Conservation (phyloP, 2,797 vertebrate genomes). For the Hippopotamyrus pictus region DNA sequence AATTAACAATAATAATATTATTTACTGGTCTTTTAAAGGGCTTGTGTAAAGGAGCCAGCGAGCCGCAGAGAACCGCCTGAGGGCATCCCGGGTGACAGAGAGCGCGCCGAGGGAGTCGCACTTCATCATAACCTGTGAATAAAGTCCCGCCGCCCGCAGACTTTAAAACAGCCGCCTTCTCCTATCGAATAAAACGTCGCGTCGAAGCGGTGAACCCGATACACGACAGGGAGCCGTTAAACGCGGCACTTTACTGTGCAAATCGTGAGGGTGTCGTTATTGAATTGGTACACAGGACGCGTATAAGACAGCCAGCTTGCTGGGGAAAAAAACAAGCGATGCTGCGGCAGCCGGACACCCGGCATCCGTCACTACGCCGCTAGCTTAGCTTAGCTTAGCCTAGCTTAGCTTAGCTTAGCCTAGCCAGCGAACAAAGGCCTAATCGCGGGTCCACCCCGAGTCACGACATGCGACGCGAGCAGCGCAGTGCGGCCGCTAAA, state of each 20-base stretch:
- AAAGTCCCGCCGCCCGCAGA: not conserved
- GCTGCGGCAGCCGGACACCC: not conserved
- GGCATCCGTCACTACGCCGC: not conserved
- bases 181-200: not conserved
- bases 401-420: not conserved
- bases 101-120: not conserved
- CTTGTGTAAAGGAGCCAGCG: not conserved
- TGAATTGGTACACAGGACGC: not conserved
- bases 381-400: not conserved
- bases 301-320: not conserved
- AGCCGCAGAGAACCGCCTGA: not conserved
- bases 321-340: not conserved
- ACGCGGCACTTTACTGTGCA: not conserved
- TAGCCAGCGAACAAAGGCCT: conserved; percentile 46
- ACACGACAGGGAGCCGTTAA: not conserved
- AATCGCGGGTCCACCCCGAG: not conserved
- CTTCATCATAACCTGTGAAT: not conserved
- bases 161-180: not conserved
- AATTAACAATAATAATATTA: not conserved
- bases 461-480: not conserved
- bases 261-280: not conserved
- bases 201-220: not conserved
- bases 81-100: not conserved
- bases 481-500: not conserved
- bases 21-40: not conserved